Conservation (phyloP, 2,888 invertebrate genomes). For the Notocelia uddmanniana region DNA sequence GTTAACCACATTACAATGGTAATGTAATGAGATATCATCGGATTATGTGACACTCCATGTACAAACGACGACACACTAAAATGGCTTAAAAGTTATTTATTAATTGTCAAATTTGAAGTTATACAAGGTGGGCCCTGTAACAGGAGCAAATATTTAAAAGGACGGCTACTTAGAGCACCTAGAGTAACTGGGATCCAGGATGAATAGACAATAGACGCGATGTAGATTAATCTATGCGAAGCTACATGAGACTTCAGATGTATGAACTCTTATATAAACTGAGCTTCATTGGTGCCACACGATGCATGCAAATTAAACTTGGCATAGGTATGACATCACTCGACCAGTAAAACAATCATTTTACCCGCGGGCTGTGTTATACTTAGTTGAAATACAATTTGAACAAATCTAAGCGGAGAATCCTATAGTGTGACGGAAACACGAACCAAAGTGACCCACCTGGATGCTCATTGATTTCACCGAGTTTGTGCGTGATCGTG, state of each 20-base stretch:
- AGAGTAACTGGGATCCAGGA: too few relatives aligned
- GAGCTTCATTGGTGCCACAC: too few relatives aligned
- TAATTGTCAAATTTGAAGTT: too few relatives aligned
- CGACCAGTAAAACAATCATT: neutral
- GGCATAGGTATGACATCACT: neutral
- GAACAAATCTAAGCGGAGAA: neutral
- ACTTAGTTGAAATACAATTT: neutral
- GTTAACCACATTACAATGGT: conserved; percentile 47
- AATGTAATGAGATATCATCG: conserved; percentile 55
- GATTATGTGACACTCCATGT: conserved; percentile 53
- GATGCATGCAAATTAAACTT: neutral
- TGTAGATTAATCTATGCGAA: too few relatives aligned
- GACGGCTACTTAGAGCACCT: too few relatives aligned
- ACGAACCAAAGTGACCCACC: neutral
- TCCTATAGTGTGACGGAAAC: neutral
- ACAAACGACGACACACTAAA: neutral
- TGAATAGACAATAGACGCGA: too few relatives aligned
- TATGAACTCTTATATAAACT: neutral
- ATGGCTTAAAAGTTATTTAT: neutral
- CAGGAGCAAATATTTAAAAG: neutral
- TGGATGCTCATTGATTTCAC: neutral
- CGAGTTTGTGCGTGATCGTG: neutral
- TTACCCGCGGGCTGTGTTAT: neutral
- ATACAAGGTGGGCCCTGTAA: too few relatives aligned
- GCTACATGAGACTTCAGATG: neutral